Evolutionary conservation across 1,140 invertebrate species (phyloP).

Genomic region (Drosophila melanogaster): Release_6_plus_ISO1_MT NC_004354.4:418501-419000

Average conservation of each 20-base stretch:
- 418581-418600: too few species aligned
- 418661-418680: too few species aligned
- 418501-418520: too few species aligned
- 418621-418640: too few species aligned
- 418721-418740: slow-evolving; percentile 3
- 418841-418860: slow-evolving; percentile 82
- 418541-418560: too few species aligned
- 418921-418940: slow-evolving; percentile 43
- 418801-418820: slow-evolving; percentile 63
- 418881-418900: slow-evolving; percentile 43
- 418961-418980: slow-evolving; percentile 80
- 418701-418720: slow-evolving; percentile 12
- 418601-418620: too few species aligned
- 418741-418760: slow-evolving; percentile 8
- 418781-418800: slow-evolving; percentile 27
- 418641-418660: too few species aligned
- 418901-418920: slow-evolving; percentile 11
- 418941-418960: slow-evolving; percentile 67
- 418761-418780: slow-evolving; percentile 20
- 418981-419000: slow-evolving; percentile 51
- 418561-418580: too few species aligned
- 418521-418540: too few species aligned
- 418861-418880: slow-evolving; percentile 25
- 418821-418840: slow-evolving; percentile 73
- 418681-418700: slow-evolving; percentile 5